Evolutionary conservation across 1,140 invertebrate genomes (phyloP).

Genomic region (Drosophila equinoxialis): DNA sequence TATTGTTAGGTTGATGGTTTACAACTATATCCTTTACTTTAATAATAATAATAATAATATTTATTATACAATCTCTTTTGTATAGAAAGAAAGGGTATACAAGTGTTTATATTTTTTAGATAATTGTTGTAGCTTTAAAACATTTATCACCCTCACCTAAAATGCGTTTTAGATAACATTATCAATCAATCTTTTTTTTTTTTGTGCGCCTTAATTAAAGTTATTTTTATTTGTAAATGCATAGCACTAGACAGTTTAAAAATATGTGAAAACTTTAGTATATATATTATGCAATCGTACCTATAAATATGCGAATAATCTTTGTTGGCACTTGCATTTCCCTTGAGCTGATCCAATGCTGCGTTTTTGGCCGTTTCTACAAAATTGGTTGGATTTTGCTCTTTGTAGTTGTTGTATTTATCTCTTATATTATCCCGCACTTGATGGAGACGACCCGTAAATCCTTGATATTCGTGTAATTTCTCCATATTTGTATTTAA

Average conservation of each 20-base stretch:
- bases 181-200: neutral
- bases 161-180: slow-evolving; percentile 2
- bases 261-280: neutral
- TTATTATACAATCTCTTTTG: neutral
- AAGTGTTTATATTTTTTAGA: neutral
- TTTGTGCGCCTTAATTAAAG: neutral
- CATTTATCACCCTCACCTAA: neutral
- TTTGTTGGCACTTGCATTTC: slow-evolving; percentile 83
- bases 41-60: too few species aligned
- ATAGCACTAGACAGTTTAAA: too few species aligned
- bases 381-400: slow-evolving; percentile 84
- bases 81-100: neutral
- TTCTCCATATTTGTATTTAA: slow-evolving; percentile 86
- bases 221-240: neutral
- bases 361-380: slow-evolving; percentile 71
- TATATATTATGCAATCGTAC: slow-evolving; percentile 82
- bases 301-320: slow-evolving; percentile 91
- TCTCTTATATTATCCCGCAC: slow-evolving; percentile 86
- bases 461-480: slow-evolving; percentile 90
- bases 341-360: slow-evolving; percentile 65
- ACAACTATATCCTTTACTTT: too few species aligned
- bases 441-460: slow-evolving; percentile 88
- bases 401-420: slow-evolving; percentile 85
- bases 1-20: too few species aligned
- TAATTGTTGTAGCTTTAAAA: neutral